Evolutionary conservation across 2,888 invertebrate genomes (phyloP).

Genomic region (Drosophila histrio): DNA sequence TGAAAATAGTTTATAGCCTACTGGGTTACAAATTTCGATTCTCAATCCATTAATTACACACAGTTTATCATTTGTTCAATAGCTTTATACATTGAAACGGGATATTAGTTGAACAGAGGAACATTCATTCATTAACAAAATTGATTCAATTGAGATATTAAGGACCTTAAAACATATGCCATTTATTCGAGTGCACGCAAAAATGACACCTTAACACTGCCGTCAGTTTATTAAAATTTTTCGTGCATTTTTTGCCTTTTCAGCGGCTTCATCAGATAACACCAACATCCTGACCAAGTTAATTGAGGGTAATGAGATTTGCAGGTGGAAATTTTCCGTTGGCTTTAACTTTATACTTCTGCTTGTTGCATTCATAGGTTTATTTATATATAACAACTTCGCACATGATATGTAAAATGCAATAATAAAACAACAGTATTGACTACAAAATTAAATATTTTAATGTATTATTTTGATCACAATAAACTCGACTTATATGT

Average conservation of each 20-base stretch:
- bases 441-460: not conserved
- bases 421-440: not conserved
- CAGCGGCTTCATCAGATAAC: not conserved
- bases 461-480: not conserved
- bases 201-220: not conserved
- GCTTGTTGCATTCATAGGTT: not conserved
- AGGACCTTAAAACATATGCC: no score
- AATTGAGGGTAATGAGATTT: constrained; percentile 48
- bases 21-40: not conserved
- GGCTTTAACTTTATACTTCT: not conserved
- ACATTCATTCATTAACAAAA: not conserved
- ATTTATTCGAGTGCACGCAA: not conserved
- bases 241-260: not conserved
- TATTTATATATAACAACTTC: not conserved
- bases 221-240: not conserved
- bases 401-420: not conserved
- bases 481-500: not conserved
- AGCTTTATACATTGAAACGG: not conserved
- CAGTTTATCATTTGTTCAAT: not conserved
- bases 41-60: not conserved
- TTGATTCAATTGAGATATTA: no score
- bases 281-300: constrained; percentile 6
- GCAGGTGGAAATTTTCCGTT: constrained; percentile 15
- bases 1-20: constrained; percentile 25
- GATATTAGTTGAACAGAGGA: no score